A percentile compares a stretch with the other conserved stretches of the same genome.
Conservation (phyloP, 2,888 invertebrate genomes). For the Drosophila bunnanda region DNA sequence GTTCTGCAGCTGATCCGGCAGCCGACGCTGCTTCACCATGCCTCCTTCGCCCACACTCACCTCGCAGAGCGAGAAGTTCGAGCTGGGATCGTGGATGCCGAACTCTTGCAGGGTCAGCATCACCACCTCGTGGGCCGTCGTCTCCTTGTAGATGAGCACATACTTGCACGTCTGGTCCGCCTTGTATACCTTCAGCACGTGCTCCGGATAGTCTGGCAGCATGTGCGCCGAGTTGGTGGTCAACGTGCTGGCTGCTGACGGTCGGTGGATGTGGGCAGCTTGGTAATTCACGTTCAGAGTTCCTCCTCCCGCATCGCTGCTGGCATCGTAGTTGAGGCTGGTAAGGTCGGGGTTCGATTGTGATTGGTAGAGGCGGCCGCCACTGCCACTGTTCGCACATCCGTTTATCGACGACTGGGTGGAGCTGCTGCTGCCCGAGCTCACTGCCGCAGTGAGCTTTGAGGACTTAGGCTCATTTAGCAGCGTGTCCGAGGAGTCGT, state of each 20-base stretch:
- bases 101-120: slow-evolving; percentile 98
- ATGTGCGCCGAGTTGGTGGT: slow-evolving; percentile 67
- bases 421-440: slow-evolving; percentile 72
- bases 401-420: slow-evolving; percentile 53
- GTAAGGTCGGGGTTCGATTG: slow-evolving; percentile 95
- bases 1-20: slow-evolving; percentile 97
- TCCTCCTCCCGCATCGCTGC: slow-evolving; percentile 77
- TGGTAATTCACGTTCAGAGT: slow-evolving; percentile 85
- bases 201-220: slow-evolving; percentile 93
- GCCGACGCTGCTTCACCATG: slow-evolving; percentile 96
- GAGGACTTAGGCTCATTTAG: slow-evolving; percentile 69
- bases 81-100: slow-evolving; percentile 96
- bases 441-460: slow-evolving; percentile 67
- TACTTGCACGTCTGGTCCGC: slow-evolving; percentile 99
- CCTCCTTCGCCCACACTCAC: slow-evolving; percentile 98
- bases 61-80: slow-evolving; percentile 97
- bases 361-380: slow-evolving; percentile 89
- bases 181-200: slow-evolving; percentile 97
- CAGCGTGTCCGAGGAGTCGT: slow-evolving; percentile 78
- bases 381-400: slow-evolving; percentile 34
- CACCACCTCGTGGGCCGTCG: slow-evolving; percentile 95
- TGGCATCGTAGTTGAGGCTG: slow-evolving; percentile 90
- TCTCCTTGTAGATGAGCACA: slow-evolving; percentile 97
- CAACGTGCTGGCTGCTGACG: slow-evolving; percentile 74
- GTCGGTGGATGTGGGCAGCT: slow-evolving; percentile 74